Evolutionary conservation across 1,140 invertebrate species (phyloP).

Genomic region (Lucilia cuprina): DNA sequence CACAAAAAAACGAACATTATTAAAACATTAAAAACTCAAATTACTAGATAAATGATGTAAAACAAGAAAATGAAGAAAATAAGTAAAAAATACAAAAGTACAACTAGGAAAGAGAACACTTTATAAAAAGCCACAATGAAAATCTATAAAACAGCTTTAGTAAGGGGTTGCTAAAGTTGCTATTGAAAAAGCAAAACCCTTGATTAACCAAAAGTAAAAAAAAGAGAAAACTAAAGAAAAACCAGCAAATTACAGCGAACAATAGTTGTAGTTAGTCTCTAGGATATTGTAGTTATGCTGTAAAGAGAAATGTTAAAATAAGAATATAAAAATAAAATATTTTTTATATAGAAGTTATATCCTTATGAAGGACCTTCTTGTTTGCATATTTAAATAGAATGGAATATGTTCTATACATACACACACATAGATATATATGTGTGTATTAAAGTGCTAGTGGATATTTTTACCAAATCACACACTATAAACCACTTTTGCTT

Average conservation of each 20-base stretch:
- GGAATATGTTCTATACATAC: not conserved
- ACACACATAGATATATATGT: no score
- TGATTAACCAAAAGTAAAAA: not conserved
- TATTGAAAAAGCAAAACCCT: not conserved
- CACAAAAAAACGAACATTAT: not conserved
- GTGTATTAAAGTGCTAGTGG: no score
- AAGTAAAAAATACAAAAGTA: not conserved
- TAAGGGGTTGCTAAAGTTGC: not conserved
- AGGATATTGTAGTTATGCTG: no score
- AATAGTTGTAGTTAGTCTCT: not conserved
- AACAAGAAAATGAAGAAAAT: not conserved
- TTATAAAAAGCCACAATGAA: not conserved
- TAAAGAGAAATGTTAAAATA: not conserved
- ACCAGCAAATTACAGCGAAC: not conserved
- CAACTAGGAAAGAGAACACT: not conserved
- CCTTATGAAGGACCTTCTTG: not conserved
- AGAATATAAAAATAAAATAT: not conserved
- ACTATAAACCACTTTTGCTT: no score
- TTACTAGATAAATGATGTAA: not conserved
- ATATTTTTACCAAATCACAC: no score
- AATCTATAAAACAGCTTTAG: no score
- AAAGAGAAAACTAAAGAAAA: not conserved
- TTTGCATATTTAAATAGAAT: not conserved
- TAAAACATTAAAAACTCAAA: constrained; percentile 2
- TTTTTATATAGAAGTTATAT: not conserved